These are phyloP conservation scores for Emydocephalus ijimae DNA, from an alignment of 2,113 vertebrate species.

Conservation along the genomic window DNA sequence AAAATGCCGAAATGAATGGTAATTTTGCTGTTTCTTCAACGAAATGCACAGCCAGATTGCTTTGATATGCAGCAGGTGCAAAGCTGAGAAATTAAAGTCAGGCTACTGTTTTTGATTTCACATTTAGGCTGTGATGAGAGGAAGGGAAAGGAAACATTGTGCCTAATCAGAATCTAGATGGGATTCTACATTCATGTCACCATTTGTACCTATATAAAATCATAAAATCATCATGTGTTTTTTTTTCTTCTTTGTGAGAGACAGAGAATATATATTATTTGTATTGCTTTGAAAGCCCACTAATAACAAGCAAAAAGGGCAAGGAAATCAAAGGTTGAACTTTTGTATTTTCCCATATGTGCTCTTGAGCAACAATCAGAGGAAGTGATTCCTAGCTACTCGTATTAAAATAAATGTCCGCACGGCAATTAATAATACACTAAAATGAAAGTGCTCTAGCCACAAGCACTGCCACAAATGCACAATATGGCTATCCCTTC, in stretches of 20 bases:
- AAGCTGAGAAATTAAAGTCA: constrained; percentile 55
- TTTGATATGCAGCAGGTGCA: constrained; percentile 56
- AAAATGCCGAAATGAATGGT: constrained; percentile 38
- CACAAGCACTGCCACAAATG: background rate
- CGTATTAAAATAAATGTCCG: constrained; percentile 45
- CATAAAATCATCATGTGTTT: background rate
- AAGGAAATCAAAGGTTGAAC: background rate
- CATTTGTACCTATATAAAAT: background rate
- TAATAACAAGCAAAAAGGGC: background rate
- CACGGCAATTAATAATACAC: constrained; percentile 57
- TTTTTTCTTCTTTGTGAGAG: background rate
- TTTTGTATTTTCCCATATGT: constrained; percentile 9
- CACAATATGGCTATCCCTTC: background rate
- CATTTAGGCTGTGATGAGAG: constrained; percentile 52
- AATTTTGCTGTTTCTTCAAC: constrained; percentile 22
- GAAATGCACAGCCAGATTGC: constrained; percentile 24
- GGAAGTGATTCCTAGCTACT: constrained; percentile 41
- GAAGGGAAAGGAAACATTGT: constrained; percentile 6
- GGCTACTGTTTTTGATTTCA: constrained; percentile 46
- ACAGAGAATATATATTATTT: background rate
- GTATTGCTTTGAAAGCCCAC: constrained; percentile 15
- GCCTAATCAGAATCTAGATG: constrained; percentile 19
- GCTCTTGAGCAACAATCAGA: constrained; percentile 16
- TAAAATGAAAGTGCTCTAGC: constrained; percentile 10
- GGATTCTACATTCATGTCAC: background rate